These are phyloP conservation scores for Aelia acuminata DNA, from an alignment of 2,888 invertebrate species.

Conservation along the genomic window DNA sequence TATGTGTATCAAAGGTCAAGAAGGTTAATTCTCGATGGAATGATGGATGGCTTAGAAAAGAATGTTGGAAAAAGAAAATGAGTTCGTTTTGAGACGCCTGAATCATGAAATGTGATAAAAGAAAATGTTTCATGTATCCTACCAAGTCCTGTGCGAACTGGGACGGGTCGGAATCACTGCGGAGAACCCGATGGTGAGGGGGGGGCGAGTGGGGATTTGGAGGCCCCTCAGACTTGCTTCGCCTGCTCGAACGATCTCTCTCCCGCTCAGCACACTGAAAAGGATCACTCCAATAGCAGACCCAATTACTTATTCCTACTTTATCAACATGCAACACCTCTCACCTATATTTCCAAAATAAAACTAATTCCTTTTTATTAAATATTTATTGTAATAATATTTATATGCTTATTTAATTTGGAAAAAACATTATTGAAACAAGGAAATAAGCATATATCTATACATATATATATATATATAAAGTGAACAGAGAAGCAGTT, in stretches of 20 bases:
- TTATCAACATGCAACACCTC: neutral
- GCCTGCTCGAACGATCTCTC: slow-evolving; percentile 67
- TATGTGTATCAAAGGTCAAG: neutral
- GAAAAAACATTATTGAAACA: neutral
- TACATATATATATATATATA: neutral
- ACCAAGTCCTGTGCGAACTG: slow-evolving; percentile 68
- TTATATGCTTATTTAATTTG: neutral
- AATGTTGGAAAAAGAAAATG: neutral
- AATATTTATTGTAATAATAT: neutral
- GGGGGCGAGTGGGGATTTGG: slow-evolving; percentile 69
- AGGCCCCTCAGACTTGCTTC: slow-evolving; percentile 86
- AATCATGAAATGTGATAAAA: neutral
- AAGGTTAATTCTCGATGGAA: neutral
- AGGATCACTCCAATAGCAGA: slow-evolving; percentile 56
- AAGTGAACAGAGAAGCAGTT: neutral
- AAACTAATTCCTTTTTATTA: neutral
- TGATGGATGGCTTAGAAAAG: neutral
- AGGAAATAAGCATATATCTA: neutral
- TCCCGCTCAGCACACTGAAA: slow-evolving; percentile 73
- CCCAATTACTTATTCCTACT: neutral
- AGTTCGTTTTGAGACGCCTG: slow-evolving; percentile 54
- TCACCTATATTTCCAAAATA: neutral
- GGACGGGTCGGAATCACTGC: slow-evolving; percentile 68
- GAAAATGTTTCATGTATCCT: slow-evolving; percentile 68
- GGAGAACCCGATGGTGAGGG: slow-evolving; percentile 73